Conservation (phyloP, 2,888 invertebrate genomes). For the Leptopilina syphax region DNA sequence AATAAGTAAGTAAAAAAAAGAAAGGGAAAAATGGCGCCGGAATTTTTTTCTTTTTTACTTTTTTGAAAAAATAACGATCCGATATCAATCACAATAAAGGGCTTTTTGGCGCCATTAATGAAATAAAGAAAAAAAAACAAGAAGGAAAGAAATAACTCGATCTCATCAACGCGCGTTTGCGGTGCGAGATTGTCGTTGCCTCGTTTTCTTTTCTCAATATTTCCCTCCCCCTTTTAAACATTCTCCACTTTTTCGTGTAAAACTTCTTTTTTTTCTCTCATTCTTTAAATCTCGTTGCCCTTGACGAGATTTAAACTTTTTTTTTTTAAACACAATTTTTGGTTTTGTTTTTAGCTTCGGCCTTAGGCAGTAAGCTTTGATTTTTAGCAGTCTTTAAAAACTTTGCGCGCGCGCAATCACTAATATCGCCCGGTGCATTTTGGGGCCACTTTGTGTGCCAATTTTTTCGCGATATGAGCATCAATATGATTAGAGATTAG, state of each 20-base stretch:
- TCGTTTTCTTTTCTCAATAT: conserved; percentile 6
- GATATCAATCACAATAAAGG: conserved; percentile 39
- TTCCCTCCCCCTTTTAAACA: neutral
- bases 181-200: conserved; percentile 38
- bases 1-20: neutral
- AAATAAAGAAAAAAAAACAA: neutral
- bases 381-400: conserved; percentile 39
- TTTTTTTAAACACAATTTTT: conserved; percentile 2
- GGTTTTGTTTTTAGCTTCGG: conserved; percentile 1
- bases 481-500: conserved; percentile 17
- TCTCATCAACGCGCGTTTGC: conserved; percentile 23
- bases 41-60: neutral
- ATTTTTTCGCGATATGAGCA: conserved; percentile 35
- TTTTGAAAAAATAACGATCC: conserved; percentile 38
- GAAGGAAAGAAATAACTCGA: conserved; percentile 19
- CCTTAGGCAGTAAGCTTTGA: conserved; percentile 27
- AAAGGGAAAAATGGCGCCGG: conserved; percentile 16
- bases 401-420: conserved; percentile 32
- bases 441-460: neutral
- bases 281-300: neutral
- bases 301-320: neutral
- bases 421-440: conserved; percentile 22
- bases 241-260: neutral
- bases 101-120: conserved; percentile 27
- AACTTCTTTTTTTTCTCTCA: neutral